Evolutionary conservation across 2,888 invertebrate species (phyloP), one percentile per base, ranked within the genome.

Genomic region (Coremacera marginata): DNA sequence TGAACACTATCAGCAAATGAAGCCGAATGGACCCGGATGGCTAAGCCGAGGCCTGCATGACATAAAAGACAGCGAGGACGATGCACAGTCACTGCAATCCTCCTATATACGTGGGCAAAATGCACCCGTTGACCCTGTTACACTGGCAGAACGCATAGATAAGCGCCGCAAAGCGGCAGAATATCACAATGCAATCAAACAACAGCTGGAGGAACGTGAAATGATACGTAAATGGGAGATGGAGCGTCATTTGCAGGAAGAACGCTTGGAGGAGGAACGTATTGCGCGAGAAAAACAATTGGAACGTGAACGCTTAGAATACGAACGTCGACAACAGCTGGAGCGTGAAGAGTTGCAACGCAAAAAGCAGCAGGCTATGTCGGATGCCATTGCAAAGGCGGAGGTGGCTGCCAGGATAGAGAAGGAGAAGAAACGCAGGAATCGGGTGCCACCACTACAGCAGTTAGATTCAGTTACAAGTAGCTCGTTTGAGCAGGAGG

Each of bases 71-170:
- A 89, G 91, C 88, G 84, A 90, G 88, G 84, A 89, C 60, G 89
- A 89, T 76, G 81, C 81, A 0, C 87, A 88, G 52, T 89, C 89
- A 0, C 75, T 88, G 78, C 88, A 87, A 81, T 90, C 86, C 72
- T 94, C 94, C 60, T 94, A 93, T 89, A 90, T 96, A 65, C 91
- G 96, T 81, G 97, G 97, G 9, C 97, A 97, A 90, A 96, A 96
- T 89, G 93, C 94, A 19, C 95, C 94, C 0, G 87, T 96, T 76
- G 96, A 97, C 86, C 94, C 95, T 1, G 92, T 93, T 81, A 93
- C 95, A 74, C 90, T 95, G 82, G 94, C 94, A 9, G 96, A 97
- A 88, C 91, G 96, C 81, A 96, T 96, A 90, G 92, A 93, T 78
- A 94, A 94, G 88, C 92, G 96, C 34, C 93, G 95, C 80, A 94